Evolutionary conservation across 2,888 invertebrate genomes (phyloP).

Genomic region (Clivina fossor): DNA sequence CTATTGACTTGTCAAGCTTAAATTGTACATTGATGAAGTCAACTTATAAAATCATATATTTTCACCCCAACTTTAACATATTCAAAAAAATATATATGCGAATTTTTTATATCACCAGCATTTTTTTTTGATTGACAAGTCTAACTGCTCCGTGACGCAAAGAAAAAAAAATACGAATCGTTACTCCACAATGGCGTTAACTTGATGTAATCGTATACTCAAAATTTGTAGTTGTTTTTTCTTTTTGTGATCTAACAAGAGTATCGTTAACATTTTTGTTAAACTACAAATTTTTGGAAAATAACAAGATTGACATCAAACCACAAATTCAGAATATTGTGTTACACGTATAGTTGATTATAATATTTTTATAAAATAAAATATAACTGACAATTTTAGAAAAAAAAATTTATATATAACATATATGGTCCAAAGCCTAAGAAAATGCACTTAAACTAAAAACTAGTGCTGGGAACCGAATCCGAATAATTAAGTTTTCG

Average conservation of each 20-base stretch:
- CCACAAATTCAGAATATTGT: neutral
- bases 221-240: slow-evolving; percentile 5
- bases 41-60: slow-evolving; percentile 11
- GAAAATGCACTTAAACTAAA: too few species aligned
- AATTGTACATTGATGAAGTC: slow-evolving; percentile 19
- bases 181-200: slow-evolving; percentile 8
- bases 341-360: neutral
- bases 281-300: neutral
- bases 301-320: neutral
- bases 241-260: slow-evolving; percentile 4
- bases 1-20: slow-evolving; percentile 14
- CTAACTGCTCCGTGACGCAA: neutral
- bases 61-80: slow-evolving; percentile 17
- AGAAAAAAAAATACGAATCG: slow-evolving; percentile 14
- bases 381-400: too few species aligned
- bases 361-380: neutral
- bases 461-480: too few species aligned
- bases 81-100: slow-evolving; percentile 13
- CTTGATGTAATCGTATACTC: slow-evolving; percentile 23
- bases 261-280: slow-evolving; percentile 11
- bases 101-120: slow-evolving; percentile 11
- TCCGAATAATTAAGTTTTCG: too few species aligned
- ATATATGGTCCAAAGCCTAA: too few species aligned
- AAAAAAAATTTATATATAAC: too few species aligned
- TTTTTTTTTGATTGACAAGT: slow-evolving; percentile 23